Evolutionary conservation across 2,113 vertebrate genomes (phyloP), one percentile per base, ranked within the genome.

Genomic region (Pitta sordida): DNA sequence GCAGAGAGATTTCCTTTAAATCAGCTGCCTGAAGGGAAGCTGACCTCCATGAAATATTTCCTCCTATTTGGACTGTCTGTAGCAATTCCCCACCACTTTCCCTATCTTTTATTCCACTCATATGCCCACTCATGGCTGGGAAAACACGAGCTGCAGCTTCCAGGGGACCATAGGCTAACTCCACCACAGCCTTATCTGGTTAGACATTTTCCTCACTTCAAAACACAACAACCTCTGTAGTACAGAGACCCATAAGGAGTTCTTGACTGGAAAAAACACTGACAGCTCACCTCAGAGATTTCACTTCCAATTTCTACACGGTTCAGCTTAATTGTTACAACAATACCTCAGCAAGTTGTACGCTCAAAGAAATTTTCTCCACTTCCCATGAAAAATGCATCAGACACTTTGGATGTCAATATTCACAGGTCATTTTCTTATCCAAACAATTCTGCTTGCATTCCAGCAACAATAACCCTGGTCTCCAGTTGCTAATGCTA

Each of bases 11-110:
- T 95, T 93, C 81, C 90, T 89, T 67, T 88, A 89, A 84, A 80
- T 60, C 52, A 76, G 30, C 49, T 91, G 58, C 8, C 36, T 55
- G 91, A 92, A 68, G 86, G 92, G 91, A 96, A 95, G 90, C 9
- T 80, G 67, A 58, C 67, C 83, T 67, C 75, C 78, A 90, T n/a
- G 24, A 95, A 95, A 95, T 64, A 93, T 90, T 83, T 96, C 86
- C 82, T 91, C 74, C 53, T 12, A 27, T 65, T 94, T 62, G 87
- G 32, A 53, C 71, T 75, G 64, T 43, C 46, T 46, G 27, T 59
- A 63, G 41, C 73, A 90, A 75, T 49, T 67, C 56, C 27, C 29
- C 19, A 27, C 55, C 46, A 70, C 60, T 37, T 49, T 55, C 19
- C 51, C 12, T 0, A 1, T 41, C 39, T 3, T 65, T 71, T 27